These are phyloP conservation scores for Papilio demoleus DNA, from an alignment of 2,888 invertebrate species.

Conservation along the genomic window DNA sequence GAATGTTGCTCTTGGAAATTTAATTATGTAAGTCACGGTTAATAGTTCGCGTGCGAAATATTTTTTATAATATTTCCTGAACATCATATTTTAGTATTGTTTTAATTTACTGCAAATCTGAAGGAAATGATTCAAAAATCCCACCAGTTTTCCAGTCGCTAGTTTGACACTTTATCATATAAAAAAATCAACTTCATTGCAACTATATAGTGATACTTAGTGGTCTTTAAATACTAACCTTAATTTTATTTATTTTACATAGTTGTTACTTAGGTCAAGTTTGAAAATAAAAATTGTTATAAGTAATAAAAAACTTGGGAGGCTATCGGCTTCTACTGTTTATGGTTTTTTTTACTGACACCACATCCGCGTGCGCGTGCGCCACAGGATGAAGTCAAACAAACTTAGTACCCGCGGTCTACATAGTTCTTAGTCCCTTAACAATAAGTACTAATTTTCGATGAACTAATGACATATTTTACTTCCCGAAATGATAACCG, in stretches of 20 bases:
- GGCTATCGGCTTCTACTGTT: conserved; percentile 45
- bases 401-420: conserved; percentile 34
- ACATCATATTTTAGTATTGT: neutral
- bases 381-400: conserved; percentile 67
- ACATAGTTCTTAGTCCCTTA: conserved; percentile 39
- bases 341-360: conserved; percentile 52
- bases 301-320: conserved; percentile 30
- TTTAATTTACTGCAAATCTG: neutral
- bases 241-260: no score
- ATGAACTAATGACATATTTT: neutral
- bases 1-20: neutral
- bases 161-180: no score
- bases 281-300: conserved; percentile 15
- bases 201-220: no score
- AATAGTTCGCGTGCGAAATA: conserved; percentile 26
- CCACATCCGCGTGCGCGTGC: conserved; percentile 73
- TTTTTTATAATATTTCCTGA: neutral
- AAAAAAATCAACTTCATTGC: no score
- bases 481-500: conserved; percentile 24
- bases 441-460: conserved; percentile 46
- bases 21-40: conserved; percentile 21
- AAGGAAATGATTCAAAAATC: no score
- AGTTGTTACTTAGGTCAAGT: neutral
- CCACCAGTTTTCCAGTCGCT: no score
- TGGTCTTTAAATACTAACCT: no score